Evolutionary conservation across 2,113 vertebrate species (phyloP).

Genomic region (Laticauda laticaudata): DNA sequence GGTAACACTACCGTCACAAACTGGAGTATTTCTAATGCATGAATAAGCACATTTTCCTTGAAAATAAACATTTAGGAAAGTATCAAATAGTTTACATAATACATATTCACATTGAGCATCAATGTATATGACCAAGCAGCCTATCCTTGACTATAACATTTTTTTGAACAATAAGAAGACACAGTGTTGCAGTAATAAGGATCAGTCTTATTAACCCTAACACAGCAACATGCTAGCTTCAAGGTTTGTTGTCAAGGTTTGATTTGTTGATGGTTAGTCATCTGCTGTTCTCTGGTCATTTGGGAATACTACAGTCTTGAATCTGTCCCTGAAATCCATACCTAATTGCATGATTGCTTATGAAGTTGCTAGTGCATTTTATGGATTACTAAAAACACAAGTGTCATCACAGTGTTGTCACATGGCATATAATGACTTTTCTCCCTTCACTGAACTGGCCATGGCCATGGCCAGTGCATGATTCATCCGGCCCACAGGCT

Average conservation of each 20-base stretch:
- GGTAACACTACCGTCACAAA: not conserved
- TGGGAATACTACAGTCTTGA: not conserved
- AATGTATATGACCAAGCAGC: not conserved
- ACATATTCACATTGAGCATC: not conserved
- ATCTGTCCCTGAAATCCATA: not conserved
- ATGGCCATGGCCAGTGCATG: too few species aligned
- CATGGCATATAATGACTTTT: too few species aligned
- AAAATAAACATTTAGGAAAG: not conserved
- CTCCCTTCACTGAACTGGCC: too few species aligned
- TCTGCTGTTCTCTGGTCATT: not conserved
- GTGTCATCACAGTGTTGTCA: too few species aligned
- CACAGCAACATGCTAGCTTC: not conserved
- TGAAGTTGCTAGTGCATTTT: not conserved
- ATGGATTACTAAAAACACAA: not conserved
- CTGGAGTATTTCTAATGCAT: not conserved
- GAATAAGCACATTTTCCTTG: not conserved
- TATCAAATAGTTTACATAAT: not conserved
- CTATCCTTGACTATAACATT: not conserved
- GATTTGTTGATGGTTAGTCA: not conserved
- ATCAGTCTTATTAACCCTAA: not conserved
- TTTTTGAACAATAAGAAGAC: not conserved
- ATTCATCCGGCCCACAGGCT: too few species aligned
- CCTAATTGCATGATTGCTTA: not conserved
- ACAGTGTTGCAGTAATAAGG: not conserved
- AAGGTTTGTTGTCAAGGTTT: not conserved